Percentiles rank a stretch among this genome's conserved stretches.
These are phyloP conservation scores for Leiothrix lutea DNA, from an alignment of 2,113 vertebrate genomes.

Conservation along the genomic window DNA sequence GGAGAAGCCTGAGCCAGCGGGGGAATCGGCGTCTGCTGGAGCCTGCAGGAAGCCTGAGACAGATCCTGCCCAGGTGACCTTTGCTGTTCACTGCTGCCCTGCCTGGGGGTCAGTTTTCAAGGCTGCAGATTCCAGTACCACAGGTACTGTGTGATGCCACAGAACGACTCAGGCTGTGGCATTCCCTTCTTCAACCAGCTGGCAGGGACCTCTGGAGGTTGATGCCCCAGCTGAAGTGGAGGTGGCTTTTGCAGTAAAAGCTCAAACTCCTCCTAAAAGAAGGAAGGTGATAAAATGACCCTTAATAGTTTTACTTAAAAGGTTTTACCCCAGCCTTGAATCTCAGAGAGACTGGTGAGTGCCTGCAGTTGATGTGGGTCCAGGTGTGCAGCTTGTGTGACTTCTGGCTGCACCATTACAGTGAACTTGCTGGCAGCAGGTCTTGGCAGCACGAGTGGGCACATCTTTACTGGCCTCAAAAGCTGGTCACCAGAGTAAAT, in stretches of 20 bases:
- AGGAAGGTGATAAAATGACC: neutral
- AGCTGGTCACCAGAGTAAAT: neutral
- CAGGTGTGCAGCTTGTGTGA: neutral
- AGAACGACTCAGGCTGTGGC: accelerated
- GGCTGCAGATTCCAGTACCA: neutral
- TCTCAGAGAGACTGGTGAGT: neutral
- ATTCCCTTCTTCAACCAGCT: accelerated
- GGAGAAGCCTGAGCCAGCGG: neutral
- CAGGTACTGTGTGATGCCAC: neutral
- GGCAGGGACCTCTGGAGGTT: neutral
- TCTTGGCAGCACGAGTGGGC: neutral
- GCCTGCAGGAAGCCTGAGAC: neutral
- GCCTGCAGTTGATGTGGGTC: accelerated
- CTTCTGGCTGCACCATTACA: accelerated
- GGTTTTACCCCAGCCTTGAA: neutral
- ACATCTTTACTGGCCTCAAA: neutral
- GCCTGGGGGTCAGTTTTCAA: neutral
- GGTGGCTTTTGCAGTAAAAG: neutral
- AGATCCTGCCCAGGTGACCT: neutral
- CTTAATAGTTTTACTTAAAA: neutral
- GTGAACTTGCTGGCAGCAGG: accelerated
- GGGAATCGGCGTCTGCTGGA: neutral
- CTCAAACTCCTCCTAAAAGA: neutral
- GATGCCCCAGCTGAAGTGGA: neutral
- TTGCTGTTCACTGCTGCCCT: neutral